Conservation (phyloP, 1,140 invertebrate species). For the Galendromus occidentalis region DNA sequence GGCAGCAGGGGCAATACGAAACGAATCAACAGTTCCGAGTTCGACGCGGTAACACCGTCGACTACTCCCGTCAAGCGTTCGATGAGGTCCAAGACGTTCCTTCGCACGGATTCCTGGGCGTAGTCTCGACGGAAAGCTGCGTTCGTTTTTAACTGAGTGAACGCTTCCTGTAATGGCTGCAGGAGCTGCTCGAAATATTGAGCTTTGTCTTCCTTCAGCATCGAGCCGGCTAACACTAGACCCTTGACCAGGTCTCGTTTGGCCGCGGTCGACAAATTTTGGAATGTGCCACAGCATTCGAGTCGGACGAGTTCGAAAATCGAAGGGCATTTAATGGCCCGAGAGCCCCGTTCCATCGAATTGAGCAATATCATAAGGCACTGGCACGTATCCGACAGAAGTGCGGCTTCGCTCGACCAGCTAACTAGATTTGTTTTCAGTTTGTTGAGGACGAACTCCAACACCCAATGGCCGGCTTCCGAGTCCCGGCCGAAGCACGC, state of each 20-base stretch:
- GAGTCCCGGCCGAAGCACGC: constrained; percentile 41
- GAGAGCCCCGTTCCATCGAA: constrained; percentile 35
- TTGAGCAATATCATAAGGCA: constrained; percentile 38
- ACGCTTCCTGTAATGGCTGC: constrained; percentile 37
- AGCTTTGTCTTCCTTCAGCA: constrained; percentile 21
- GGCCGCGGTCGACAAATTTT: constrained; percentile 25
- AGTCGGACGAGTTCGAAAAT: constrained; percentile 27
- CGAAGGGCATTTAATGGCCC: constrained; percentile 23
- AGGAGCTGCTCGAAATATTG: constrained; percentile 33
- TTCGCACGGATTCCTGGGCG: constrained; percentile 37
- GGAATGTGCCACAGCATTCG: constrained; percentile 24
- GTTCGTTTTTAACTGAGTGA: constrained; percentile 35
- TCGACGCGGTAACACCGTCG: constrained; percentile 36
- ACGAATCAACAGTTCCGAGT: constrained; percentile 39
- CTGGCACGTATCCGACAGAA: constrained; percentile 39
- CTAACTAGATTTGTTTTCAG: constrained; percentile 37
- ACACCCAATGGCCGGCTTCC: constrained; percentile 36
- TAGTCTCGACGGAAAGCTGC: constrained; percentile 37
- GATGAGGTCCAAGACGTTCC: constrained; percentile 40
- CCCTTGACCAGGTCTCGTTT: constrained; percentile 28
- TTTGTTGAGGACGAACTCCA: constrained; percentile 41
- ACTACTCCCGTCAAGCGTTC: constrained; percentile 45
- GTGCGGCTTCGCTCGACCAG: constrained; percentile 36
- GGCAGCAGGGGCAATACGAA: constrained; percentile 41
- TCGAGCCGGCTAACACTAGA: constrained; percentile 28